phyloP scores from a whole-genome alignment of 2,797 vertebrate genomes.

The Bradypodion pumilum region DNA sequence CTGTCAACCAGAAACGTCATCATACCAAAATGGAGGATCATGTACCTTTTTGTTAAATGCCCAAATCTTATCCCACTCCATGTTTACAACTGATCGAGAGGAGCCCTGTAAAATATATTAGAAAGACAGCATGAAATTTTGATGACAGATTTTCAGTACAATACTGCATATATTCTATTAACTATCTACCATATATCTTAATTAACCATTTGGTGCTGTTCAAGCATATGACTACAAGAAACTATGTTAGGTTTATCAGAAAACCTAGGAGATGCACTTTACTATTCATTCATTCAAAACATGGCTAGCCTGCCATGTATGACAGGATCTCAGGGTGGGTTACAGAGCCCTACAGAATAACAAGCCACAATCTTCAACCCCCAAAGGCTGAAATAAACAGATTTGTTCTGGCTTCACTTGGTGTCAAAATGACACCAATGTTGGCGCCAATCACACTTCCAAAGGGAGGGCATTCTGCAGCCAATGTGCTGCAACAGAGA shows the following conservation, averaged over 20 bases:
- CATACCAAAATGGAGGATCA: constrained; percentile 20
- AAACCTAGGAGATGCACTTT: neutral
- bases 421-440: too few relatives aligned
- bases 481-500: too few relatives aligned
- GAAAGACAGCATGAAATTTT: constrained; percentile 9
- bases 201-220: neutral
- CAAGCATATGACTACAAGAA: neutral
- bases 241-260: neutral
- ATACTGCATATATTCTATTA: neutral
- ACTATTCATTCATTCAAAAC: too few relatives aligned
- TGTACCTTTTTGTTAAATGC: constrained; percentile 98
- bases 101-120: constrained; percentile 82
- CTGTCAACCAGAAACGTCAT: constrained; percentile 1
- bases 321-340: too few relatives aligned
- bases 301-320: too few relatives aligned
- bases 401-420: too few relatives aligned
- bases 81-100: constrained; percentile 96
- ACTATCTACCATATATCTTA: neutral
- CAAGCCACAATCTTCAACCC: too few relatives aligned
- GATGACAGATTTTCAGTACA: neutral
- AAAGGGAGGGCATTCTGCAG: too few relatives aligned
- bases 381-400: too few relatives aligned
- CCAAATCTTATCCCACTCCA: constrained; percentile 99
- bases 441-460: too few relatives aligned
- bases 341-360: too few relatives aligned